Evolutionary conservation across 64 coral and sea anemone genomes (phyloP).

Genomic region (Trachythela sp.): DNA sequence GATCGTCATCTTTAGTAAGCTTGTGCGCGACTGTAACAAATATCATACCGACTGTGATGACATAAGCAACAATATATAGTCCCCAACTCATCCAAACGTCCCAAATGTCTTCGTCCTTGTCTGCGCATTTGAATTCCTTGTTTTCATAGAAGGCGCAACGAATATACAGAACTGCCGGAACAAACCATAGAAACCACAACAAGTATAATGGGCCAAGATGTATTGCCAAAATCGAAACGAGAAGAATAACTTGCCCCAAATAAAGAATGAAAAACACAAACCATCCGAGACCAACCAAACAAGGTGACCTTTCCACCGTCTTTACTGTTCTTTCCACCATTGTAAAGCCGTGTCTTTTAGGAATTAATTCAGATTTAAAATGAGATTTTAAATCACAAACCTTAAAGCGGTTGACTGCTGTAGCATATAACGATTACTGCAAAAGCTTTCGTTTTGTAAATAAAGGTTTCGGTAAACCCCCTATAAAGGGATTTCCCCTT

Average conservation of each 20-base stretch:
- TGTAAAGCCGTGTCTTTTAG: no score
- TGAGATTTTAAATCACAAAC: no score
- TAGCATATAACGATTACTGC: no score
- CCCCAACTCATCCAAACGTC: background rate
- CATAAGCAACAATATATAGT: slow-evolving; percentile 1
- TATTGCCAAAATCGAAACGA: background rate
- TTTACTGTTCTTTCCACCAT: background rate
- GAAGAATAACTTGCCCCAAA: background rate
- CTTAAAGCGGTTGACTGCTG: no score
- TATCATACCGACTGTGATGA: background rate
- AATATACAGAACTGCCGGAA: background rate
- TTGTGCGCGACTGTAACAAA: background rate
- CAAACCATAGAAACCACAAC: background rate
- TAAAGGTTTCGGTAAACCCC: no score
- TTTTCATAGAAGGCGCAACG: background rate
- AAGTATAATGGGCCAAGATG: background rate
- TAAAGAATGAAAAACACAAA: no score
- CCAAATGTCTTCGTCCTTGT: background rate
- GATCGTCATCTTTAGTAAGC: background rate
- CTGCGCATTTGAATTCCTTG: background rate
- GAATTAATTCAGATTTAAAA: no score
- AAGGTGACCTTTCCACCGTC: no score
- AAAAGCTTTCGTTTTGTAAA: no score
- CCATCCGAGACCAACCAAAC: no score
- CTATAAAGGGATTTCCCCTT: no score